Percentiles rank a stretch among this genome's conserved stretches.
These are phyloP conservation scores for Clivina fossor DNA, from an alignment of 2,888 invertebrate genomes.

Conservation along the genomic window DNA sequence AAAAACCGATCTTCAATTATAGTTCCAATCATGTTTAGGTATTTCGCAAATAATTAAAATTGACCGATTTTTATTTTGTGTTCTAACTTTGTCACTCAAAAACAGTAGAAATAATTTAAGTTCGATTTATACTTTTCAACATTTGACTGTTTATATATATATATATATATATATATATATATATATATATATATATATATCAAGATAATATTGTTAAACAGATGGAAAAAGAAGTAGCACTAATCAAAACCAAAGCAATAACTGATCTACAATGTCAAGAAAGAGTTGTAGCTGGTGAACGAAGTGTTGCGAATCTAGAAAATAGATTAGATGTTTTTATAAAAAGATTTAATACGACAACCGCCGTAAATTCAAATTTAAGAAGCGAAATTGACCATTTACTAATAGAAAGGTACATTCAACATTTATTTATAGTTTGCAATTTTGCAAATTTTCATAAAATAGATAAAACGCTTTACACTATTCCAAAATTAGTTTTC, in stretches of 20 bases:
- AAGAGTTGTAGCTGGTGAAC: conserved; percentile 56
- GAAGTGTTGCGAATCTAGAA: conserved; percentile 65
- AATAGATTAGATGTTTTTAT: conserved; percentile 76
- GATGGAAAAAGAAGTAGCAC: conserved; percentile 53
- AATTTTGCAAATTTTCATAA: conserved; percentile 1
- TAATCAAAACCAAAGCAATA: conserved; percentile 51
- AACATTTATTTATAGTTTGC: no score
- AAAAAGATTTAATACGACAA: conserved; percentile 73
- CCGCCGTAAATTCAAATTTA: conserved; percentile 71
- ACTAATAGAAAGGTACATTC: conserved; percentile 78
- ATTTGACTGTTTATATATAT: not conserved
- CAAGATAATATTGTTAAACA: no score
- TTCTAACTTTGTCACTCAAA: no score
- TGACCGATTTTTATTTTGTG: no score
- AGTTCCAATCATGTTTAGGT: no score
- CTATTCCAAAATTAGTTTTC: no score
- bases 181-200: not conserved
- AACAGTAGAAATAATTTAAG: no score
- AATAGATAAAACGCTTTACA: no score
- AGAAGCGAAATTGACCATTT: conserved; percentile 80
- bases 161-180: no score
- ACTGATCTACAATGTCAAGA: conserved; percentile 56
- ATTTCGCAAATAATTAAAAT: no score
- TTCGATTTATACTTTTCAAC: no score
- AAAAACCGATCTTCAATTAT: no score